Evolutionary conservation across 92 coral and sea anemone species (phyloP), one percentile per base, ranked within the genome.

Genomic region (Heteractis magnifica): DNA sequence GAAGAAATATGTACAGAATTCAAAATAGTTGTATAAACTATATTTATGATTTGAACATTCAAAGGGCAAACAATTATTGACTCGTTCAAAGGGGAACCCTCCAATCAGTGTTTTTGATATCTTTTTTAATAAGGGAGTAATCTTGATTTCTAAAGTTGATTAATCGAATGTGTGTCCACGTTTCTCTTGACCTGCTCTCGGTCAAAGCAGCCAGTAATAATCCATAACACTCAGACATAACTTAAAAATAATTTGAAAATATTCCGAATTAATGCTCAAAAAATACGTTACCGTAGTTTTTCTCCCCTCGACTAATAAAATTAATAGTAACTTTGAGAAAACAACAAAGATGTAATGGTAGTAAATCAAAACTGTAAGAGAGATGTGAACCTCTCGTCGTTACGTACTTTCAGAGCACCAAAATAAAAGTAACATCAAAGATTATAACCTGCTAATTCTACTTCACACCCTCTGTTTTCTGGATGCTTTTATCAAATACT

Each of bases 401-500:
- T 26, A 68, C 44, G 44, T 16, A 23, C 73, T 68, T 62, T 62
- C 41, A 4, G 23, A 20, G 73, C 48, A 10, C 73, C 73, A 12
- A 68, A 68, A 68, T 41, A 68, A 23, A 68, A 26, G 10, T 23
- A 12, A 21, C 44, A 23, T 7, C 9, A 18, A n/a, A 65, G 41
- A 65, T 18, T 16, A 65, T 65, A n/a, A 18, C 8, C 41, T 10
- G 20, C 48, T 5, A 21, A 65, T 20, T 65, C 18, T 14, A 10
- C 9, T 14, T n/a, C 18, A 18, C 8, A 65, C 6, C 41, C 41
- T 20, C 26, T 8, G 9, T 23, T 20, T 4, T 18, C 12, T 65
- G 6, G 72, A 10, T 68, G 20, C 3, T 7, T 62, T 68, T 23
- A 49, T 26, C 4, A 19, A 75, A n/a, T 49, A 88, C 94, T 78